Conservation (phyloP, 23 tunicate species). For the Clavelina lepadiformis region DNA sequence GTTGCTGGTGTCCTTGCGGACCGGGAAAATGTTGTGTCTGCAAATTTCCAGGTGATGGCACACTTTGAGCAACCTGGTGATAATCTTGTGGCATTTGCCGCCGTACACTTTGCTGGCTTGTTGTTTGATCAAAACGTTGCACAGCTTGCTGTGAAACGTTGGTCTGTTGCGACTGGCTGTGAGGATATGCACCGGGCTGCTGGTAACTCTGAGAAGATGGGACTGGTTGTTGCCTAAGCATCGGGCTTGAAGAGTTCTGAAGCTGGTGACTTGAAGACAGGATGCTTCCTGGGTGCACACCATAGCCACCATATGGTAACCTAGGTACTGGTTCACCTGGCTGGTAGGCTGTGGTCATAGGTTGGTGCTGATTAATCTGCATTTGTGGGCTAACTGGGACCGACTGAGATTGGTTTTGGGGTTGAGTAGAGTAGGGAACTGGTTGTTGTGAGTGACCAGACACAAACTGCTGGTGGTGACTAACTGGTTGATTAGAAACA, state of each 20-base stretch:
- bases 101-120: not conserved
- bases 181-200: not conserved
- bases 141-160: not conserved
- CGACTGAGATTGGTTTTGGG: constrained; percentile 11
- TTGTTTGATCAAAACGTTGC: not conserved
- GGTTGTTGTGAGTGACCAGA: not conserved
- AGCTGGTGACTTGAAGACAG: not conserved
- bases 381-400: no score
- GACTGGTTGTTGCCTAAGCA: not conserved
- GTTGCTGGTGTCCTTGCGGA: not conserved
- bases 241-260: not conserved
- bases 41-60: not conserved
- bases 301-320: no score
- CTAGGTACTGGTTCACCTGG: no score
- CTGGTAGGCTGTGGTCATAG: constrained; percentile 5
- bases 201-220: not conserved
- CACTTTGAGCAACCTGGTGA: not conserved
- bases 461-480: no score
- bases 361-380: not conserved
- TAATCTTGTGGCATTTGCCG: not conserved
- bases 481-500: not conserved
- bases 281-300: no score
- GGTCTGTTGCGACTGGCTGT: not conserved
- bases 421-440: not conserved
- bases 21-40: not conserved